These are phyloP conservation scores for Lophura nycthemera DNA, from an alignment of 2,113 vertebrate genomes.

Conservation along the genomic window DNA sequence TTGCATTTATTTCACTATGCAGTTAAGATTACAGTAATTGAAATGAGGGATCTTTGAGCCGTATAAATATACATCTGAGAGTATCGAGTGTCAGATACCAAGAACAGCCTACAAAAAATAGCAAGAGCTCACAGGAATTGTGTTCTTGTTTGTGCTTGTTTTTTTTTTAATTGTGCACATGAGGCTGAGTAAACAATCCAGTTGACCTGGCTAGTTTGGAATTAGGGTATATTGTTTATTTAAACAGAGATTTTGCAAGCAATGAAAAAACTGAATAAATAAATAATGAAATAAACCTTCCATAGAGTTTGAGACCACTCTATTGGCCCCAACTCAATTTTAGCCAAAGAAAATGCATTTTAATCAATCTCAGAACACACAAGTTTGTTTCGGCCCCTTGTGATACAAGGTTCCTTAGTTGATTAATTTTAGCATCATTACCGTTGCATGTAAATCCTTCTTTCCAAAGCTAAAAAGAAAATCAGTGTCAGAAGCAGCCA, in stretches of 20 bases:
- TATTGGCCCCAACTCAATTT: not conserved
- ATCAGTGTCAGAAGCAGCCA: not conserved
- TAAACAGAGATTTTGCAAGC: not conserved
- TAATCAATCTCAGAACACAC: conserved; percentile 1
- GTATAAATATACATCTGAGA: not conserved
- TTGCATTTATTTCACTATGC: not conserved
- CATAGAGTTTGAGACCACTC: not conserved
- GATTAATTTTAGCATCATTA: conserved; percentile 8
- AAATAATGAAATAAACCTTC: not conserved
- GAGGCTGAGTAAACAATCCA: not conserved
- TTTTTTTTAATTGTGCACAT: not conserved
- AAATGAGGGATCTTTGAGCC: not conserved
- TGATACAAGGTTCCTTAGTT: not conserved
- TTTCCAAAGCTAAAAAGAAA: conserved; percentile 11
- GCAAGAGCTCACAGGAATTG: not conserved
- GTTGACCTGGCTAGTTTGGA: not conserved
- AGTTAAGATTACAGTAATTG: not conserved
- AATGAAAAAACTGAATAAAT: not conserved
- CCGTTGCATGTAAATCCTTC: not conserved
- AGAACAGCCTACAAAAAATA: not conserved
- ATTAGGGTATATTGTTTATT: conserved; percentile 3
- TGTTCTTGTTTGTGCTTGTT: not conserved
- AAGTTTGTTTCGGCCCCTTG: not conserved
- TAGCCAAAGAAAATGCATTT: not conserved
- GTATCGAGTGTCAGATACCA: not conserved